phyloP scores from a whole-genome alignment of 2,888 invertebrate species.

The Aelia acuminata region DNA sequence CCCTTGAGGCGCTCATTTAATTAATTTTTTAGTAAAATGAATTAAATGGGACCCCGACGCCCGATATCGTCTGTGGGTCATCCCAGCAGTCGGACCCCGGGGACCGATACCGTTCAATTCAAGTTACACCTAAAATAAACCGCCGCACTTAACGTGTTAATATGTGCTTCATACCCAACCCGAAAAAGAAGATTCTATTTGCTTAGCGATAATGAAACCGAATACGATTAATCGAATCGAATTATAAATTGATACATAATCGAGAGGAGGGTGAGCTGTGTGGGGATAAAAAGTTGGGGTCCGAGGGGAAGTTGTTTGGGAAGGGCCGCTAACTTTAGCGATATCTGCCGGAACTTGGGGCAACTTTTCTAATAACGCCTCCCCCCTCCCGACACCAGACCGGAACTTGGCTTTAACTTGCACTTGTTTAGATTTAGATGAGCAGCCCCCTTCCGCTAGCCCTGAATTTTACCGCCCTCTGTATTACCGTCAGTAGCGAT shows the following conservation, averaged over 20 bases:
- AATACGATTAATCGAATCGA: background rate
- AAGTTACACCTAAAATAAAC: too few relatives aligned
- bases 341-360: conserved; percentile 34
- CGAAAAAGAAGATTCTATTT: too few relatives aligned
- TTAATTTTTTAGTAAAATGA: too few relatives aligned
- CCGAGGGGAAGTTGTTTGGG: background rate
- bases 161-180: too few relatives aligned
- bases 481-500: too few relatives aligned
- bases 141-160: too few relatives aligned
- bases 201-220: too few relatives aligned
- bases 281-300: background rate
- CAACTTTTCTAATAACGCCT: conserved; percentile 39
- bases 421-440: conserved; percentile 35
- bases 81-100: too few relatives aligned
- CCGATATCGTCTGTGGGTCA: too few relatives aligned
- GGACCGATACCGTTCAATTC: too few relatives aligned
- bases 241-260: background rate
- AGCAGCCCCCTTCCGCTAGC: background rate
- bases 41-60: too few relatives aligned
- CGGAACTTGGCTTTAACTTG: conserved; percentile 23
- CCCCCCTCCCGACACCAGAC: background rate
- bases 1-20: too few relatives aligned
- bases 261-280: background rate
- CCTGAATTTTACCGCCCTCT: background rate
- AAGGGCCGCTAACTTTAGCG: background rate